Percentiles rank a stretch among this genome's conserved stretches.
These are phyloP conservation scores for Leucozona laternaria DNA, from an alignment of 2,888 invertebrate genomes.

Conservation along the genomic window DNA sequence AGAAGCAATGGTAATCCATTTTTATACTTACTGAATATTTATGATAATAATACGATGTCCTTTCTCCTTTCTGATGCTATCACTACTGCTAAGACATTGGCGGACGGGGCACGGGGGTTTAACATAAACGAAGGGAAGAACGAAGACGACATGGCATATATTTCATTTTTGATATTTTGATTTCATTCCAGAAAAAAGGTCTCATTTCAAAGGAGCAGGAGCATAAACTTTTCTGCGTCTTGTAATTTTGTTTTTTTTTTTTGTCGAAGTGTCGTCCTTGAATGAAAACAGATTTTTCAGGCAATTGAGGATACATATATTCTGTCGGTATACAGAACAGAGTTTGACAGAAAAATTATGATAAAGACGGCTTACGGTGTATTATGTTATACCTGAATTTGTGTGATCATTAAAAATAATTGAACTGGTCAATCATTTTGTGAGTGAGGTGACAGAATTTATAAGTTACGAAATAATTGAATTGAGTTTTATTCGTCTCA, in stretches of 20 bases:
- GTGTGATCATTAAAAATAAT: slow-evolving; percentile 70
- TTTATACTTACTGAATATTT: slow-evolving; percentile 74
- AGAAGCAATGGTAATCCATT: slow-evolving; percentile 65
- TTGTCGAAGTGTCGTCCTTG: slow-evolving; percentile 7
- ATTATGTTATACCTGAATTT: slow-evolving; percentile 14
- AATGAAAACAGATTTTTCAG: slow-evolving; percentile 49
- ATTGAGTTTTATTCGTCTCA: background rate
- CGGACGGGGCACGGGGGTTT: background rate
- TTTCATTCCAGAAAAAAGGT: slow-evolving; percentile 62
- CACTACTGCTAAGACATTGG: background rate
- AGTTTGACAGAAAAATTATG: slow-evolving; percentile 48
- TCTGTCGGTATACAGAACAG: slow-evolving; percentile 13
- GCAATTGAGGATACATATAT: background rate
- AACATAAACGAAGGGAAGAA: slow-evolving; percentile 5
- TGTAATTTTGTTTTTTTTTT: background rate
- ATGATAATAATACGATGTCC: slow-evolving; percentile 70
- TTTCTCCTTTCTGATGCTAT: slow-evolving; percentile 51
- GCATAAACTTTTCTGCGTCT: slow-evolving; percentile 4
- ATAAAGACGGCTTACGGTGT: slow-evolving; percentile 42
- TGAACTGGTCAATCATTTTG: slow-evolving; percentile 42
- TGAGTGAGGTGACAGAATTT: slow-evolving; percentile 32
- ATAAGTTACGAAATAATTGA: slow-evolving; percentile 24
- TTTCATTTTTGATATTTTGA: slow-evolving; percentile 70
- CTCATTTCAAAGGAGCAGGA: slow-evolving; percentile 10
- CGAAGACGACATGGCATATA: background rate